Base-by-base conservation (phyloP, 1,140 invertebrate genomes). In the Meloidogyne chitwoodi region DNA sequence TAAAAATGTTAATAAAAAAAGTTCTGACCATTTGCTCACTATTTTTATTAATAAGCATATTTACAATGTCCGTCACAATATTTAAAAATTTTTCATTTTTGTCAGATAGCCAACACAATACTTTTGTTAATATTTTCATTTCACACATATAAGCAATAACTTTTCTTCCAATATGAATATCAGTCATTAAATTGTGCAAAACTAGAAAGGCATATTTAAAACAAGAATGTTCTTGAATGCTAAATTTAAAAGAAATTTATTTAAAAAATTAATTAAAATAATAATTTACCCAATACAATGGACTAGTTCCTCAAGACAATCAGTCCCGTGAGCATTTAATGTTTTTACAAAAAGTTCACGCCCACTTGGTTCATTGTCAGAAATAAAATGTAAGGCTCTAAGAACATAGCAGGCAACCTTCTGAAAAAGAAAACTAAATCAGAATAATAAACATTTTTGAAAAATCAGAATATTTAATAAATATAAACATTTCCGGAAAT, bases 111-210 rank as follows among this genome's bases (percentile, higher is more conserved):
- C 80, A 83, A 19, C 41, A 44, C 5, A 77, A 62, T n/a, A 81
- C 68, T 41, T 71, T 38, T 10, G 81, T 56, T 19, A 81, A 29
- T 6, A 78, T 61, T 27, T 68, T 70, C 74, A 67, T 27, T 22
- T 83, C 77, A 27, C 80, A 44, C 16, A 80, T 41, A 22, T 74
- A 83, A 11, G 26, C 70, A n/a, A 81, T 67, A 22, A 81, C 80
- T 56, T 66, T 48, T 6, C 65, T 10, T 14, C 38, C 64, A 31
- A 80, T 41, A 2, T 62, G 22, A 1, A 19, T 14, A 34, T 83
- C 80, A 41, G 64, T 83, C 68, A 81, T 80, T 38, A 81, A 62
- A 41, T 77, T 83, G 48, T 81, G 80, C 16, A 81, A n/a, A 29
- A 81, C 62, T 16, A 81, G 48, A 38, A 81, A 68, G 5, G 81